Evolutionary conservation across 1,140 invertebrate species (phyloP), one percentile per base, ranked within the genome.

Genomic region (Danaus melanippus): DNA sequence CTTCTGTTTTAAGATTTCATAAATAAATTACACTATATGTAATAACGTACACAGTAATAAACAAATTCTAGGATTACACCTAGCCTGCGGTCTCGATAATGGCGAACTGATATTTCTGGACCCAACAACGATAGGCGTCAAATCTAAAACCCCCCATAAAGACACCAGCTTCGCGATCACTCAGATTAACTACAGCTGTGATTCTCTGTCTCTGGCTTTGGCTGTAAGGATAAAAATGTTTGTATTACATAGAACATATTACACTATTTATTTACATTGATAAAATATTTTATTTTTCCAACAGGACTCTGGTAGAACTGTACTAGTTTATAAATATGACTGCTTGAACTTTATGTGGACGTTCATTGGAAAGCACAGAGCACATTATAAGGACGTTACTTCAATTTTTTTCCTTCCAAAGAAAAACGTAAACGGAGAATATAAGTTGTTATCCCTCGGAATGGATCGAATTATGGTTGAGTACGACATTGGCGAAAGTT

Each of bases 401-500:
- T 74, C 89, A 12, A 66, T 92, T 0, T 70, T 89, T 48, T 92
- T 92, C 61, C 53, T 82, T 2, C 77, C 64, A 42, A 58, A 41
- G n/a, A 79, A 74, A 62, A 79, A 74, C 40, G 50, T 48, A 0
- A 61, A 71, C 42, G 69, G 66, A 2, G 70, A 69, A 10, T 87
- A 86, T 21, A 86, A 87, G 15, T 67, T 92, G 0, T 74, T 90
- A 17, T 90, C 90, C 0, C 65, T 92, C n/a, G 90, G 90, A 2
- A 69, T 83, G 32, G 91, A 92, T 64, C 62, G 87, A n/a, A 72
- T 88, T n/a, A 72, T 94, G 76, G 89, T 93, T 10, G 92, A 93
- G 77, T 94, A 94, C 67, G 89, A 93, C 63, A 79, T 93, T 42
- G 85, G 87, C 10, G 76, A 84, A n/a, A 90, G 88, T 82, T 87